Evolutionary conservation across 2,797 vertebrate genomes (phyloP).

Genomic region (Kryptolebias ocellatus): DNA sequence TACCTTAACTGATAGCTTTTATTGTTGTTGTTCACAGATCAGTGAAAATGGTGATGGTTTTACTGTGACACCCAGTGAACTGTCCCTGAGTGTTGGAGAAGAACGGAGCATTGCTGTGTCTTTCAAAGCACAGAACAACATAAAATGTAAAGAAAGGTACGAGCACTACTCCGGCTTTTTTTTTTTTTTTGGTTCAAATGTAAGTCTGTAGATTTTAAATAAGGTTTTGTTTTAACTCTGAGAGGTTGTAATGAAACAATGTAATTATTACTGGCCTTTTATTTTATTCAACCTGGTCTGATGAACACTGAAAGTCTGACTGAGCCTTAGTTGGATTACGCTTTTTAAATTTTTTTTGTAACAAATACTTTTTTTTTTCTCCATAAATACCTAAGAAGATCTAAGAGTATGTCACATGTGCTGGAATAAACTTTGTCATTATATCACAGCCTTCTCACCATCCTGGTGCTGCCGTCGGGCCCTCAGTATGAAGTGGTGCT

Average conservation of each 20-base stretch:
- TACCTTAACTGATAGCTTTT: not conserved
- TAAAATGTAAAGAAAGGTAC: slow-evolving; percentile 84
- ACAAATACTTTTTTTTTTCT: too few species aligned
- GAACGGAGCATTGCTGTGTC: slow-evolving; percentile 82
- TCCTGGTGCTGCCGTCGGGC: slow-evolving; percentile 91
- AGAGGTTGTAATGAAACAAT: too few species aligned
- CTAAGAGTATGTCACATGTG: not conserved
- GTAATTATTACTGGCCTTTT: too few species aligned
- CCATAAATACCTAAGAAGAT: not conserved
- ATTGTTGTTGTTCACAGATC: slow-evolving; percentile 68
- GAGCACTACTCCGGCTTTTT: not conserved
- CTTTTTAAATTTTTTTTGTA: too few species aligned
- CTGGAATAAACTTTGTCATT: not conserved
- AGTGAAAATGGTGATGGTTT: slow-evolving; percentile 82
- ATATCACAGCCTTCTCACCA: slow-evolving; percentile 86
- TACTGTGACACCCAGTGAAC: slow-evolving; percentile 85
- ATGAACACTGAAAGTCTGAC: not conserved
- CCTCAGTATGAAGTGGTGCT: slow-evolving; percentile 94
- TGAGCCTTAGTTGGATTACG: not conserved
- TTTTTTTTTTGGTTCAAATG: too few species aligned
- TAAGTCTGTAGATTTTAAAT: not conserved
- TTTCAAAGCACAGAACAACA: slow-evolving; percentile 81
- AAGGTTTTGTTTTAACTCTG: not conserved
- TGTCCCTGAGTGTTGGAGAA: slow-evolving; percentile 87
- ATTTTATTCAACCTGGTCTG: too few species aligned